These are phyloP conservation scores for Diplolepis rosae DNA, from an alignment of 2,888 invertebrate genomes.

Conservation along the genomic window DNA sequence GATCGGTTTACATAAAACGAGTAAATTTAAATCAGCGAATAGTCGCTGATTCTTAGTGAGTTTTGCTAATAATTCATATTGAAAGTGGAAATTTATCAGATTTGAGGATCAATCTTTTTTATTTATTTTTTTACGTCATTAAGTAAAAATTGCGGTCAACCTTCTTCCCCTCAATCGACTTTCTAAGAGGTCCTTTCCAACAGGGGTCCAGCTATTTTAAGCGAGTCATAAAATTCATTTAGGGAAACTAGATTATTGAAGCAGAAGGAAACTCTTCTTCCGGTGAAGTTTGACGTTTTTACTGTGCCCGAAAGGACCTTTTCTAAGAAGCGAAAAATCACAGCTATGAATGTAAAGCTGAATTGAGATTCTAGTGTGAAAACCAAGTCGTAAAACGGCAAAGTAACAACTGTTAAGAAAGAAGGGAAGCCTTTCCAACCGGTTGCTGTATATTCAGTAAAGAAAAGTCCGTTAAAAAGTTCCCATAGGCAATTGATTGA, in stretches of 20 bases:
- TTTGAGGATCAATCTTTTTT: background rate
- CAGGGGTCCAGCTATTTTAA: conserved; percentile 11
- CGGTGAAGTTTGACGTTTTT: conserved; percentile 16
- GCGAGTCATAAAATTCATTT: conserved; percentile 7
- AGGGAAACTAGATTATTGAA: background rate
- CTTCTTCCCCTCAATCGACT: background rate
- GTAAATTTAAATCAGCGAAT: too few relatives aligned
- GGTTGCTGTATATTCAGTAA: background rate
- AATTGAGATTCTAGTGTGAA: background rate
- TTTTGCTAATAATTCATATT: too few relatives aligned
- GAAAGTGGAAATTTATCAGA: too few relatives aligned
- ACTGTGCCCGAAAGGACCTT: conserved; percentile 1
- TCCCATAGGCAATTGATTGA: background rate
- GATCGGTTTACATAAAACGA: too few relatives aligned
- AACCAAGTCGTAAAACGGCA: background rate
- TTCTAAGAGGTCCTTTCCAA: background rate
- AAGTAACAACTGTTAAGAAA: background rate
- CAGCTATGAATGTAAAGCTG: background rate
- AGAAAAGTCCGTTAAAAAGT: background rate
- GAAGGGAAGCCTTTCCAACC: background rate
- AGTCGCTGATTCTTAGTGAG: too few relatives aligned
- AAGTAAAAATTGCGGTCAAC: background rate
- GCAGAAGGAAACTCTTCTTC: conserved; percentile 4
- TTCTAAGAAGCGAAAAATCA: conserved; percentile 6
- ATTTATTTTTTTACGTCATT: background rate